Percentiles rank a stretch among this genome's conserved stretches.
Conservation (phyloP, 2,888 invertebrate species). For the Polia nebulosa region DNA sequence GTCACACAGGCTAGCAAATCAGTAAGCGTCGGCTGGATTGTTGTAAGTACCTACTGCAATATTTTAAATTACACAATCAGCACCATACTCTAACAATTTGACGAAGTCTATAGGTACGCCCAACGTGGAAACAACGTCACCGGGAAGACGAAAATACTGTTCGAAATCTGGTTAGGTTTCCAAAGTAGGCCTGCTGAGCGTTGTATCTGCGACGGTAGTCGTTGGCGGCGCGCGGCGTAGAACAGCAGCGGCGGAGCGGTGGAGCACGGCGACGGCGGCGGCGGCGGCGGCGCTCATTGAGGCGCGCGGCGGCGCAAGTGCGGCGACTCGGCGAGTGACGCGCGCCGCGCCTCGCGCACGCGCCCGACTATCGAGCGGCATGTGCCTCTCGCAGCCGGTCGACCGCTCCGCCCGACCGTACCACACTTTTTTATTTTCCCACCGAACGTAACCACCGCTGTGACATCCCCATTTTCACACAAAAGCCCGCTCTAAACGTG, state of each 20-base stretch:
- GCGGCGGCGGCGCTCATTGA: constrained; percentile 62
- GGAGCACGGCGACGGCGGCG: constrained; percentile 54
- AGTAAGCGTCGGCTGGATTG: background rate
- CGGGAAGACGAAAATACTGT: background rate
- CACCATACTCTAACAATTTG: background rate
- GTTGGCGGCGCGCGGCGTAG: constrained; percentile 41
- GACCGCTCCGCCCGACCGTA: constrained; percentile 85
- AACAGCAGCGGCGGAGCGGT: constrained; percentile 48
- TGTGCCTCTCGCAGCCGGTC: constrained; percentile 87
- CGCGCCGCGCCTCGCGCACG: constrained; percentile 84
- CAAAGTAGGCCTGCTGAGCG: constrained; percentile 36
- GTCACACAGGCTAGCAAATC: background rate
- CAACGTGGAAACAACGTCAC: background rate
- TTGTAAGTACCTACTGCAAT: too few relatives aligned
- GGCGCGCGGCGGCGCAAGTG: constrained; percentile 80
- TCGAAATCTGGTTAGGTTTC: background rate
- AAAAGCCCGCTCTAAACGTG: constrained; percentile 68
- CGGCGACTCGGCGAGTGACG: constrained; percentile 77
- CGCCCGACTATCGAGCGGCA: constrained; percentile 90
- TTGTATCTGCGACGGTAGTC: background rate
- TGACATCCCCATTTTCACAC: constrained; percentile 76
- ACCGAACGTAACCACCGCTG: constrained; percentile 79
- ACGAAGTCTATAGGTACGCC: background rate
- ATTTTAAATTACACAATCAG: background rate
- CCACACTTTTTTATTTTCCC: constrained; percentile 88